Evolutionary conservation across 2,113 vertebrate species (phyloP).

Genomic region (Triplophysa rosa): DNA sequence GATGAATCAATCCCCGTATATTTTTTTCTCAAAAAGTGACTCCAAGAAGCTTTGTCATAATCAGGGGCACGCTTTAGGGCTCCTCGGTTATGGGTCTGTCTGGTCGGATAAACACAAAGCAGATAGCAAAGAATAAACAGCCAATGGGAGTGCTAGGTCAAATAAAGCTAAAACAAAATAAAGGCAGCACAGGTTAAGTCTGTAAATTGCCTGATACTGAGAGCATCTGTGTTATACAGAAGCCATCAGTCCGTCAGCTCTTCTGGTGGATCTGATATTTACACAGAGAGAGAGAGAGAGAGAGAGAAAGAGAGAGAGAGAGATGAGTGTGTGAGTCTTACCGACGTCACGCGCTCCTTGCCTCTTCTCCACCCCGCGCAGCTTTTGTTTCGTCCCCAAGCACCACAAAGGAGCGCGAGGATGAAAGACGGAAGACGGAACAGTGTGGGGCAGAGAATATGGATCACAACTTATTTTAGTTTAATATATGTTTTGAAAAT

Average conservation of each 20-base stretch:
- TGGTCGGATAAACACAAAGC: background rate
- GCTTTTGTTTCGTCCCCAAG: slow-evolving; percentile 52
- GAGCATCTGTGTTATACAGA: slow-evolving; percentile 28
- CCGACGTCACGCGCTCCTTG: slow-evolving; percentile 68
- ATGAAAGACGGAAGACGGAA: background rate
- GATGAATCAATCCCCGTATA: background rate
- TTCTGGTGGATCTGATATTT: slow-evolving; percentile 26
- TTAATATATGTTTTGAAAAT: too few species aligned
- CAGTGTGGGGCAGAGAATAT: background rate
- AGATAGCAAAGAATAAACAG: background rate
- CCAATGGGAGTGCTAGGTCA: background rate
- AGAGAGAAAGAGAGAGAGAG: background rate
- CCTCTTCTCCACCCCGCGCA: slow-evolving; percentile 41
- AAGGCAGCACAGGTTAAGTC: background rate
- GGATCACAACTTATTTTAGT: background rate
- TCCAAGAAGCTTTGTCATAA: slow-evolving; percentile 40
- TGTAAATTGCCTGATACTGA: background rate
- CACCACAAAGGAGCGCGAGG: slow-evolving; percentile 32
- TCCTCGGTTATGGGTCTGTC: background rate
- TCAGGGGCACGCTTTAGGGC: slow-evolving; percentile 21
- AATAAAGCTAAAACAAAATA: background rate
- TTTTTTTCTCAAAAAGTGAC: slow-evolving; percentile 7
- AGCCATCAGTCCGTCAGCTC: slow-evolving; percentile 15
- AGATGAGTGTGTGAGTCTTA: slow-evolving; percentile 60
- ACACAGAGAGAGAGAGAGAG: slow-evolving; percentile 27